These are phyloP conservation scores for Paradoxurus hermaphroditus DNA, from an alignment of 2,113 vertebrate species.

Conservation along the genomic window DNA sequence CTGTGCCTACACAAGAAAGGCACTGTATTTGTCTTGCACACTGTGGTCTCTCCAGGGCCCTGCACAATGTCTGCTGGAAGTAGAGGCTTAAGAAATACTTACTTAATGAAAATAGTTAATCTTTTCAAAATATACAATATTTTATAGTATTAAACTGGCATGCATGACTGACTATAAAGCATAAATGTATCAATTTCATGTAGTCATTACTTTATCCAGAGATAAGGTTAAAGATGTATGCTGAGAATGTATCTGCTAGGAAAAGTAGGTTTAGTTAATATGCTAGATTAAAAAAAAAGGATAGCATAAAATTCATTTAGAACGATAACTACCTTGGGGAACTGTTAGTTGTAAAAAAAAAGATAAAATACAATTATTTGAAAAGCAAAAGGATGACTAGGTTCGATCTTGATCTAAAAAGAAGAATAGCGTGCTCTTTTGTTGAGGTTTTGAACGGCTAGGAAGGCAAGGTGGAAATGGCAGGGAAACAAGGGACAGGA, in stretches of 20 bases:
- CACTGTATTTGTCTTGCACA: background rate
- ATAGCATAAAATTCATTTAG: background rate
- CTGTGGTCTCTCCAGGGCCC: background rate
- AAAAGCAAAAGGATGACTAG: background rate
- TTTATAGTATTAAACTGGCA: background rate
- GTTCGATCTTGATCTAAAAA: background rate
- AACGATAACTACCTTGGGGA: background rate
- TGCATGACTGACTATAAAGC: background rate
- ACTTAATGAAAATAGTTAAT: background rate
- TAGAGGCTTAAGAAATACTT: background rate
- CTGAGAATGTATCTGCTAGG: background rate
- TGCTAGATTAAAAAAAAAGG: background rate
- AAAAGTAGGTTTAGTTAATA: background rate
- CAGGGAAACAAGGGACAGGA: fast-evolving
- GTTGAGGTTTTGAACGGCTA: background rate
- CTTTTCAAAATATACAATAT: conserved; percentile 5
- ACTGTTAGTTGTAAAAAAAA: background rate
- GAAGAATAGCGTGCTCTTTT: background rate
- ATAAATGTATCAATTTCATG: background rate
- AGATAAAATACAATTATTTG: background rate
- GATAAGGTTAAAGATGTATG: background rate
- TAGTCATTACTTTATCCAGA: background rate
- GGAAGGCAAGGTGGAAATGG: background rate
- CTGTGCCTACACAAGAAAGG: background rate
- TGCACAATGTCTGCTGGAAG: background rate